These are phyloP conservation scores for Pipistrellus pipistrellus DNA, from an alignment of 2,797 vertebrate genomes.

Conservation along the genomic window DNA sequence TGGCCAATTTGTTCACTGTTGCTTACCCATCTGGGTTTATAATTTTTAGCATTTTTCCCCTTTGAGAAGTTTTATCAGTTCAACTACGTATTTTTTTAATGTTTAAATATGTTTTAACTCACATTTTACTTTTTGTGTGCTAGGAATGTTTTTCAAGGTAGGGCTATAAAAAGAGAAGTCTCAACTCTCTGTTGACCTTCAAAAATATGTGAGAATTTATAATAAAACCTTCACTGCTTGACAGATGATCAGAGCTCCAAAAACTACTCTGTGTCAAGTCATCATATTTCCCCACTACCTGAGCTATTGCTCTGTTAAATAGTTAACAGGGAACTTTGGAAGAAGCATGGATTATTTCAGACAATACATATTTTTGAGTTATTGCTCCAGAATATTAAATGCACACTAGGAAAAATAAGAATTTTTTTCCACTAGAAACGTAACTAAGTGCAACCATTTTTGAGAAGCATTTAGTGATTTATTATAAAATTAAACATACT, in stretches of 20 bases:
- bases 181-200: neutral
- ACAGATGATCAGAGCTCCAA: neutral
- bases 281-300: neutral
- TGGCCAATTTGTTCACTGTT: neutral
- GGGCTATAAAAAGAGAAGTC: neutral
- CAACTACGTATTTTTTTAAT: neutral
- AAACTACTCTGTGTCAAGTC: neutral
- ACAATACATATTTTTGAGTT: neutral
- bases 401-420: constrained; percentile 2
- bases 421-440: neutral
- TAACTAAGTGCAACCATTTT: neutral
- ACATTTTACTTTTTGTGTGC: neutral
- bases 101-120: neutral
- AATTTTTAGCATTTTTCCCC: neutral
- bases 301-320: neutral
- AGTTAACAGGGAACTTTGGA: neutral
- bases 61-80: neutral
- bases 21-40: neutral
- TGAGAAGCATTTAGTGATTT: neutral
- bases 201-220: neutral
- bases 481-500: constrained; percentile 28
- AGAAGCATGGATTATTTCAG: neutral
- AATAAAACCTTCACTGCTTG: constrained; percentile 25
- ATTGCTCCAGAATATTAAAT: constrained; percentile 5
- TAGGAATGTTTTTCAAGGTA: constrained; percentile 23